phyloP scores from a whole-genome alignment of 2,888 invertebrate genomes.

The Tromatobia lineatoria region DNA sequence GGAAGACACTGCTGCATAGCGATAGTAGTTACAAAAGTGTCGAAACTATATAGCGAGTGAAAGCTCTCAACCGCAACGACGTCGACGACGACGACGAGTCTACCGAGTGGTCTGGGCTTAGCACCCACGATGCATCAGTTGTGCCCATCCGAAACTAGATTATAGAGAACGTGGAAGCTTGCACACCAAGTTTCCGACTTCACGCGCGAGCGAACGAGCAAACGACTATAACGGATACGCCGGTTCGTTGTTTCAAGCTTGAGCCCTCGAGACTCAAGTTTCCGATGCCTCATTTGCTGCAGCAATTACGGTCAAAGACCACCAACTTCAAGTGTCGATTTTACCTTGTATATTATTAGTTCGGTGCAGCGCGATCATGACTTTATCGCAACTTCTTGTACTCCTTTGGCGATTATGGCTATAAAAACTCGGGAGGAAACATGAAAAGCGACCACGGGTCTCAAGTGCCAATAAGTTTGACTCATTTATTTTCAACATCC shows the following conservation, averaged over 20 bases:
- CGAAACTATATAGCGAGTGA: constrained; percentile 37
- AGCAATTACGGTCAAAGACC: constrained; percentile 53
- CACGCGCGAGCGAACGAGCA: constrained; percentile 10
- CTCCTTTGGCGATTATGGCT: background rate
- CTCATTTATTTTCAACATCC: background rate
- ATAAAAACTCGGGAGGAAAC: background rate
- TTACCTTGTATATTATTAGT: constrained; percentile 31
- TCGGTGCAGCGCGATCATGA: background rate
- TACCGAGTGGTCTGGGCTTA: constrained; percentile 29
- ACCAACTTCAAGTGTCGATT: constrained; percentile 42
- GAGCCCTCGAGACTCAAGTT: constrained; percentile 36
- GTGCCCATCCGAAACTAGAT: constrained; percentile 17
- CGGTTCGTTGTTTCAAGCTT: constrained; percentile 31
- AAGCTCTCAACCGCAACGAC: constrained; percentile 40
- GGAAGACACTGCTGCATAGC: constrained; percentile 16
- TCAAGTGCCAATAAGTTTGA: background rate
- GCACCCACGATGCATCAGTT: constrained; percentile 49
- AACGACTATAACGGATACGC: constrained; percentile 23
- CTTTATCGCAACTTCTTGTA: background rate
- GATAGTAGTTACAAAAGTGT: constrained; percentile 35
- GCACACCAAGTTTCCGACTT: constrained; percentile 56
- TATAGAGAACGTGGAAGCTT: constrained; percentile 32
- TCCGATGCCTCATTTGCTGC: constrained; percentile 29
- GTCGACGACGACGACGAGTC: constrained; percentile 12
- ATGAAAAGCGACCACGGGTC: background rate